phyloP scores from a whole-genome alignment of 2,113 vertebrate genomes.

The Brachypodius melanocephalos region DNA sequence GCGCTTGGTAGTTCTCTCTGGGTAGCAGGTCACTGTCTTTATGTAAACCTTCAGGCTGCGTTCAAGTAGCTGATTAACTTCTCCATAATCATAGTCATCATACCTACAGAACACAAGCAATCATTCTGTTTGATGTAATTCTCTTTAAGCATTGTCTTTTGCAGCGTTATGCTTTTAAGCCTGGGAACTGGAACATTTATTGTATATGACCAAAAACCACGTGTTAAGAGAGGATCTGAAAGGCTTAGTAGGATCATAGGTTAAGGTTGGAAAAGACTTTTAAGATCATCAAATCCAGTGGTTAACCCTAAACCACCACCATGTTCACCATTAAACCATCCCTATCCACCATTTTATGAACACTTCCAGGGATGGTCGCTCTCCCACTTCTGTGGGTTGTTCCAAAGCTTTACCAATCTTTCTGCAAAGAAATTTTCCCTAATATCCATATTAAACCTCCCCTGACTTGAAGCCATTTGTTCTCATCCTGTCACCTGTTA shows the following conservation, averaged over 20 bases:
- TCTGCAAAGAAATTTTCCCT: background rate
- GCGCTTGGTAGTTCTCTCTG: conserved; percentile 84
- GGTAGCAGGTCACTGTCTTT: conserved; percentile 89
- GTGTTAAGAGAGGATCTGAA: background rate
- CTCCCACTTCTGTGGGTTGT: background rate
- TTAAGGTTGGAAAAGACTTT: background rate
- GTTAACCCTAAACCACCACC: background rate
- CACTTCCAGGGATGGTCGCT: background rate
- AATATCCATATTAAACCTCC: background rate
- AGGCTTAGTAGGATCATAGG: background rate
- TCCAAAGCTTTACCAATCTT: background rate
- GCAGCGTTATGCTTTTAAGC: background rate
- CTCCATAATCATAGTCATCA: conserved; percentile 87
- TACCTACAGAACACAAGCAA: conserved; percentile 71
- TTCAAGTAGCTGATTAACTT: conserved; percentile 88
- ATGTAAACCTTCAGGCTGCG: conserved; percentile 87
- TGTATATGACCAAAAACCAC: background rate
- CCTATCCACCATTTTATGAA: background rate
- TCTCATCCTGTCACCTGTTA: background rate
- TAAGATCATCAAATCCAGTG: background rate
- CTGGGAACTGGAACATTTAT: background rate
- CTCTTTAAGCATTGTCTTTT: background rate
- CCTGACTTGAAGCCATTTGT: background rate
- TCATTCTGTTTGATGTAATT: background rate
- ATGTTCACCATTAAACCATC: background rate